These are phyloP conservation scores for Pedicia rivosa DNA, from an alignment of 2,888 invertebrate species.

Conservation along the genomic window DNA sequence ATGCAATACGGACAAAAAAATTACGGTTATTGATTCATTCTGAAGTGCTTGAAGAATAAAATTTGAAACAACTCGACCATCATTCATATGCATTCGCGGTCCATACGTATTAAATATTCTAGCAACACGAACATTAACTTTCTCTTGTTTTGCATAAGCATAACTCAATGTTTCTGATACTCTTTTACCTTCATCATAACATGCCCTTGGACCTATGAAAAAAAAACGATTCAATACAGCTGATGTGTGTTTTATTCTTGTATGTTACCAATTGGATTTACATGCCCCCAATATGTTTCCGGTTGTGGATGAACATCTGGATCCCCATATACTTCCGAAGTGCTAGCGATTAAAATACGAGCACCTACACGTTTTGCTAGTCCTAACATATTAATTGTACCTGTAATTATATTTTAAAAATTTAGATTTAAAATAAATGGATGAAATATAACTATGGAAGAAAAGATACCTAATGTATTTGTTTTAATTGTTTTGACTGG, in stretches of 20 bases:
- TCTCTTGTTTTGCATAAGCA: constrained; percentile 95
- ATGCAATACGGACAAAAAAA: not conserved
- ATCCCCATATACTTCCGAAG: constrained; percentile 98
- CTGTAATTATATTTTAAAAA: constrained; percentile 5
- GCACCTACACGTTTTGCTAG: constrained; percentile 87
- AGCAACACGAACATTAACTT: constrained; percentile 87
- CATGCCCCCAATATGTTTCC: constrained; percentile 98
- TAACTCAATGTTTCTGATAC: constrained; percentile 91
- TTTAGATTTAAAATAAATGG: not conserved
- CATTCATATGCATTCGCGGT: constrained; percentile 97
- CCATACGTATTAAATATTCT: constrained; percentile 99
- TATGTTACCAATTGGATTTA: constrained; percentile 79
- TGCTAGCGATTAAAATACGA: constrained; percentile 87
- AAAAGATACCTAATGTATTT: constrained; percentile 61
- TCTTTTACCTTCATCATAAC: constrained; percentile 99
- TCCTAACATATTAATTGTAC: constrained; percentile 84
- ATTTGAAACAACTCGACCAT: constrained; percentile 96
- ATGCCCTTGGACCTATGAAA: constrained; percentile 68
- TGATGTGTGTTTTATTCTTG: not conserved
- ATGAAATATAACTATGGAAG: not conserved
- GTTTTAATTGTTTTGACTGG: constrained; percentile 99
- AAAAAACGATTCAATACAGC: constrained; percentile 6
- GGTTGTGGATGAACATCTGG: constrained; percentile 96
- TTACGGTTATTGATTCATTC: constrained; percentile 83
- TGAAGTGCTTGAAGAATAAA: constrained; percentile 94